Evolutionary conservation across 2,888 invertebrate species (phyloP).

Genomic region (Schizotus pectinicornis): DNA sequence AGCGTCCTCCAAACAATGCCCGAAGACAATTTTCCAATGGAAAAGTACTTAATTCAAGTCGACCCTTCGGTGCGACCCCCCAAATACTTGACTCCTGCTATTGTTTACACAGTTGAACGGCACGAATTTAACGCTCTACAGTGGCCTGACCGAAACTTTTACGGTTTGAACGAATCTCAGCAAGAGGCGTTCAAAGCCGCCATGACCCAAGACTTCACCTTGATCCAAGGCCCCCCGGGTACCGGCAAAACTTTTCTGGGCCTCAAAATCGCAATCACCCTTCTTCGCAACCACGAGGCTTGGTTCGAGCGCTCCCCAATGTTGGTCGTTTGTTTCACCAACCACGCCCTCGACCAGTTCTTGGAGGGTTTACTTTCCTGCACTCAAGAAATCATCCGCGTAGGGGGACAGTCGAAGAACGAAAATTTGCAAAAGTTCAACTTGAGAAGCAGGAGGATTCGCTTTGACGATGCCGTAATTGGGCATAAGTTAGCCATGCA

Average conservation of each 20-base stretch:
- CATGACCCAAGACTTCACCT: conserved; percentile 72
- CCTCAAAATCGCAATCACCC: conserved; percentile 71
- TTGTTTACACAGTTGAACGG: conserved; percentile 28
- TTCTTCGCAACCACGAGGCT: conserved; percentile 64
- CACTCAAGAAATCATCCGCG: conserved; percentile 68
- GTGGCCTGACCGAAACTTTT: conserved; percentile 11
- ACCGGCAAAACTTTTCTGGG: conserved; percentile 87
- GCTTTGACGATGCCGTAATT: conserved; percentile 15
- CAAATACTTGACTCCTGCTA: conserved; percentile 47
- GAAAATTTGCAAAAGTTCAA: conserved; percentile 63
- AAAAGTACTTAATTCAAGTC: conserved; percentile 69
- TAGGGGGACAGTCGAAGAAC: conserved; percentile 74
- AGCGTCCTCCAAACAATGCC: conserved; percentile 69
- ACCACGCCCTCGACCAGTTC: conserved; percentile 88
- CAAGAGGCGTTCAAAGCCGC: conserved; percentile 70
- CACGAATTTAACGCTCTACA: conserved; percentile 19
- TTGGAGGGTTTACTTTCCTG: conserved; percentile 70
- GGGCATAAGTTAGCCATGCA: conserved; percentile 22
- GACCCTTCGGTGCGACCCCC: conserved; percentile 51
- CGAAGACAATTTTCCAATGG: conserved; percentile 69
- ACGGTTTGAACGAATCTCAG: conserved; percentile 70
- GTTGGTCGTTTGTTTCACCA: conserved; percentile 81
- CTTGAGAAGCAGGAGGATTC: conserved; percentile 4
- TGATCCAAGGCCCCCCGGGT: conserved; percentile 89
- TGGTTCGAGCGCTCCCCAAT: conserved; percentile 66